phyloP scores from a whole-genome alignment of 92 coral and sea anemone species.

The Porites lobata region DNA sequence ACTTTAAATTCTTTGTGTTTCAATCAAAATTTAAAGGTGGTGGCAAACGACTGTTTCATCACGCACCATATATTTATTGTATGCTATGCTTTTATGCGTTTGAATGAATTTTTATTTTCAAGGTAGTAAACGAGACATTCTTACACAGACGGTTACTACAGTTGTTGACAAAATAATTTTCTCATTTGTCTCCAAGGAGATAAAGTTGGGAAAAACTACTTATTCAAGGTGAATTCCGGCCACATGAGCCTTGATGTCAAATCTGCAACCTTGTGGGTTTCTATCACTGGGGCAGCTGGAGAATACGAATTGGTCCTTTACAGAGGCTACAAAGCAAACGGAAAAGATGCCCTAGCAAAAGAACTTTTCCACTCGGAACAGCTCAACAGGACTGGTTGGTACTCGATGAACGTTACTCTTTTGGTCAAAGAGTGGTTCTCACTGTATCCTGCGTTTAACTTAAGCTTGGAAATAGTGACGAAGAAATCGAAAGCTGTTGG shows the following conservation, averaged over 20 bases:
- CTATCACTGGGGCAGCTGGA: not conserved
- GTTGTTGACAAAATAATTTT: not conserved
- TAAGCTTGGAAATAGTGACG: constrained; percentile 7
- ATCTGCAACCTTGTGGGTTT: constrained; percentile 42
- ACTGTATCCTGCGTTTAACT: not conserved
- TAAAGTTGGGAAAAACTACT: not conserved
- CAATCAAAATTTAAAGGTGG: too few species aligned
- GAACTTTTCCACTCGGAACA: constrained; percentile 13
- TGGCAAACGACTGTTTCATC: too few species aligned
- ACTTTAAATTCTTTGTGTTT: too few species aligned
- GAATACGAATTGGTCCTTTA: not conserved
- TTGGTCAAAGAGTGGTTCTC: constrained; percentile 35
- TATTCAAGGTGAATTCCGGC: constrained; percentile 11
- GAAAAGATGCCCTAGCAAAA: not conserved
- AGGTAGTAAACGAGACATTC: not conserved
- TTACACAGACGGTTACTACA: too few species aligned
- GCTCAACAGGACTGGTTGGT: constrained; percentile 37
- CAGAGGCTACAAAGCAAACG: not conserved
- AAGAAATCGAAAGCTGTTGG: not conserved
- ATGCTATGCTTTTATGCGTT: too few species aligned
- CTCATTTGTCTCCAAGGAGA: constrained; percentile 4
- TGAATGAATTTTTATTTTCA: too few species aligned
- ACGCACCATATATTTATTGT: too few species aligned
- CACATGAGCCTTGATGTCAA: not conserved
- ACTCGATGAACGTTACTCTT: not conserved